Percentiles rank a stretch among this genome's conserved stretches.
phyloP scores from a whole-genome alignment of 2,113 vertebrate genomes.

The Xiphophorus maculatus region DNA sequence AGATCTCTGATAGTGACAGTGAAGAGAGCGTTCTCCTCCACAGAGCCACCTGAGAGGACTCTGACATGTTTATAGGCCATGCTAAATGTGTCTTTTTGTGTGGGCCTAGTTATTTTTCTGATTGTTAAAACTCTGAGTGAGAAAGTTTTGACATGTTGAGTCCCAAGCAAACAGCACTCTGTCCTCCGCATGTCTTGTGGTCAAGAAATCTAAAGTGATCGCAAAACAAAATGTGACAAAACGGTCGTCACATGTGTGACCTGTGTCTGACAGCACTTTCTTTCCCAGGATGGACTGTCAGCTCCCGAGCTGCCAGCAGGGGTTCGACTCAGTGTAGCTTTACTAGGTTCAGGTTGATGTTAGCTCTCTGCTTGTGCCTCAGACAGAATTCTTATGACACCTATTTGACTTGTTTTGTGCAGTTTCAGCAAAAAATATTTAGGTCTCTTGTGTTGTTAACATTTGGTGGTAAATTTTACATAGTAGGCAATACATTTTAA shows the following conservation, averaged over 20 bases:
- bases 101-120: not conserved
- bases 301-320: constrained; percentile 6
- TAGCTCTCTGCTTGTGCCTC: not conserved
- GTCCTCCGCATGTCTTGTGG: not conserved
- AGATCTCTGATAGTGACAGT: not conserved
- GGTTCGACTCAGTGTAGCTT: not conserved
- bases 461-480: too few relatives aligned
- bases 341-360: not conserved
- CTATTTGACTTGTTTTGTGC: not conserved
- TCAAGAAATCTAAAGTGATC: constrained; percentile 5
- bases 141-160: not conserved
- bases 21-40: not conserved
- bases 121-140: not conserved
- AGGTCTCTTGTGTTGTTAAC: too few relatives aligned
- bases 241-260: not conserved
- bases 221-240: constrained; percentile 5
- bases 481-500: too few relatives aligned
- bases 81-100: constrained; percentile 4
- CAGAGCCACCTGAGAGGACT: not conserved
- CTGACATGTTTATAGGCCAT: not conserved
- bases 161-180: not conserved
- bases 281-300: not conserved
- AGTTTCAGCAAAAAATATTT: not conserved
- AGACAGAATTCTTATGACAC: not conserved
- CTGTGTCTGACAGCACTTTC: constrained; percentile 9